Base-by-base conservation (phyloP, 2,113 vertebrate species). In the Cyanoderma ruficeps region DNA sequence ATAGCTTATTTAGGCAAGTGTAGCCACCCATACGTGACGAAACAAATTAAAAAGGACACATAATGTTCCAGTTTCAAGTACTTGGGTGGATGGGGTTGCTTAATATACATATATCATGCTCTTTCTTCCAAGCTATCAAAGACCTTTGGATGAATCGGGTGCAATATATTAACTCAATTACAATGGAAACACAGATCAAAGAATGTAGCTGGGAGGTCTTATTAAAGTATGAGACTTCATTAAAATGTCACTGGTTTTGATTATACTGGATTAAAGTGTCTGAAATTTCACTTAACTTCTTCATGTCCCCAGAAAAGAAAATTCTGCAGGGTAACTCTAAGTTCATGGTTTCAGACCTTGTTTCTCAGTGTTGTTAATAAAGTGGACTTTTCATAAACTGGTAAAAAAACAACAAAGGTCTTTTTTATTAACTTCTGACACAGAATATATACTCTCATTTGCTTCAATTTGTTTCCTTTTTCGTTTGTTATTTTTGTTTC, bases 1-100 rank as follows among this genome's bases (percentile, higher is more conserved):
- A 84, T n/a, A 78, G 89, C 77, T 95, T 94, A 91, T 92, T 95
- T 94, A 94, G 93, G 83, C 87, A 89, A 94, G 77, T 72, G 77
- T 87, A 70, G 65, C 39, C 81, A 89, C 70, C 83, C 88, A 47
- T 42, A 93, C 0, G 2, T 83, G 76, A 93, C 22, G 5, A 91
- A 93, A 91, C 74, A 89, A 75, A 94, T 95, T 83, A 86, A 37
- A 92, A 91, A 87, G 71, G 77, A 44, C 86, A 95, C 3, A 9
- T 89, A 94, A 86, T 81, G 77, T 87, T 87, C 72, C 65, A 64
- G 80, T 77, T 89, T 71, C 5, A 10, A 90, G 80, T 56, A 33
- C 56, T 25, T 87, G 72, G 35, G 39, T 83, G 69, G 60, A 94
- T 86, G 59, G 13, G 7, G 42, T 56, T 91, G 72, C 52, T 93